These are phyloP conservation scores for Ornithoptera priamus DNA, from an alignment of 2,888 invertebrate species.

Conservation along the genomic window DNA sequence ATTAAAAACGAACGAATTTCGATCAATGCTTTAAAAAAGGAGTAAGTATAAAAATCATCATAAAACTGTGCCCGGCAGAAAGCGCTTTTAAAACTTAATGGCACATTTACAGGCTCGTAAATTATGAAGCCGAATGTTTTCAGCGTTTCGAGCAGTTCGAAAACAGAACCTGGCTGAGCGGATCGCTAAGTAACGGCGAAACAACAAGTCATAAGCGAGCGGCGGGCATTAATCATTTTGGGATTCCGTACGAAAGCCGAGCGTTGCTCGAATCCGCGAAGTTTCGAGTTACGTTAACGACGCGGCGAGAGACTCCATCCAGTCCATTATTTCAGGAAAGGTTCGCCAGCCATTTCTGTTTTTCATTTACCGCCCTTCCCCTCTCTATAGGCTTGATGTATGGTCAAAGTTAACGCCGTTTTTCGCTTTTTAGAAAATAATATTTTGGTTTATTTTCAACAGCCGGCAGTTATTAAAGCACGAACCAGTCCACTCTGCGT, in stretches of 20 bases:
- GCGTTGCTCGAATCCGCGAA: constrained; percentile 52
- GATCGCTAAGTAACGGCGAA: constrained; percentile 38
- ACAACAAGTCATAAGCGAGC: constrained; percentile 41
- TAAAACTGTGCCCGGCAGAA: not conserved
- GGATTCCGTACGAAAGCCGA: constrained; percentile 46
- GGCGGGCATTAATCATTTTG: constrained; percentile 61
- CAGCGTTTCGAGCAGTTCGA: constrained; percentile 11
- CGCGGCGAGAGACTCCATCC: constrained; percentile 60
- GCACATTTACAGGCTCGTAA: constrained; percentile 2
- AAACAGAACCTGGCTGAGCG: constrained; percentile 23
- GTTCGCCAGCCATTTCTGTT: constrained; percentile 51
- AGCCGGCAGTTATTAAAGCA: too few species aligned
- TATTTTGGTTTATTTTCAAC: too few species aligned
- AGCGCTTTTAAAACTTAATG: constrained; percentile 3
- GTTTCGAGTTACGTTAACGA: constrained; percentile 61
- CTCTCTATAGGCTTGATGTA: constrained; percentile 55
- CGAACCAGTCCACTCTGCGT: too few species aligned
- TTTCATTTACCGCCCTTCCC: constrained; percentile 51
- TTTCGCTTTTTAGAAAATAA: constrained; percentile 30
- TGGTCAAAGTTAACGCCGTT: constrained; percentile 57
- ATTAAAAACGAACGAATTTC: too few species aligned
- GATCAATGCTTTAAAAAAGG: too few species aligned
- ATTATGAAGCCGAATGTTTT: constrained; percentile 31
- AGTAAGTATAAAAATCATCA: not conserved
- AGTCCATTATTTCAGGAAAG: constrained; percentile 73